Percentiles rank a stretch among this genome's conserved stretches.
Evolutionary conservation across 2,113 vertebrate genomes (phyloP).

Genomic region (Salvelinus sp.): DNA sequence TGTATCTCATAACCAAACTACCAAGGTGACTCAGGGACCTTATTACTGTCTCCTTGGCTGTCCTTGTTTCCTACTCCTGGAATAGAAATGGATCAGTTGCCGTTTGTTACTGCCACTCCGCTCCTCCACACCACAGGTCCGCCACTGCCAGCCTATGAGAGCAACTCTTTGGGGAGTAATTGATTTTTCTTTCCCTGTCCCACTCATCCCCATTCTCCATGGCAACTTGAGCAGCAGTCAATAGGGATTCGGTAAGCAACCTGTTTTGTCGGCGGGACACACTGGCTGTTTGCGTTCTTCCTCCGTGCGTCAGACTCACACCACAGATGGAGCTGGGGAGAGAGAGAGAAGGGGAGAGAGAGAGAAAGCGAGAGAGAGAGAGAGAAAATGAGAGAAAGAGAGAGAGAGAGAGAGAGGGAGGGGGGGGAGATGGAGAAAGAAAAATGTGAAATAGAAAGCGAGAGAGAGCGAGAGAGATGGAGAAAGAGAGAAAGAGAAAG

Average conservation of each 20-base stretch:
- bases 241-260: conserved; percentile 54
- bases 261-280: conserved; percentile 25
- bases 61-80: conserved; percentile 51
- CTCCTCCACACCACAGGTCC: conserved; percentile 21
- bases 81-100: conserved; percentile 48
- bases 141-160: conserved; percentile 17
- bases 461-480: not conserved
- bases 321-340: conserved; percentile 23
- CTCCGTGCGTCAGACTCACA: conserved; percentile 30
- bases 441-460: not conserved
- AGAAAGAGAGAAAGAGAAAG: not conserved
- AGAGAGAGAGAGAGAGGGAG: not conserved
- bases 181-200: conserved; percentile 32
- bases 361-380: not conserved
- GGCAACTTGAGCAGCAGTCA: conserved; percentile 61
- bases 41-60: conserved; percentile 34
- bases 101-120: conserved; percentile 28
- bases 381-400: not conserved
- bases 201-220: conserved; percentile 46
- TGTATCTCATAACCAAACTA: no score
- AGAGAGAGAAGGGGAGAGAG: not conserved
- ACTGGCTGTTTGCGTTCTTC: conserved; percentile 23
- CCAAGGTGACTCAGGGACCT: not conserved
- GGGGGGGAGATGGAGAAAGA: not conserved
- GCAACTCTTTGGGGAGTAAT: conserved; percentile 27